Evolutionary conservation across 2,113 vertebrate species (phyloP).

Genomic region (Climacteris rufus): DNA sequence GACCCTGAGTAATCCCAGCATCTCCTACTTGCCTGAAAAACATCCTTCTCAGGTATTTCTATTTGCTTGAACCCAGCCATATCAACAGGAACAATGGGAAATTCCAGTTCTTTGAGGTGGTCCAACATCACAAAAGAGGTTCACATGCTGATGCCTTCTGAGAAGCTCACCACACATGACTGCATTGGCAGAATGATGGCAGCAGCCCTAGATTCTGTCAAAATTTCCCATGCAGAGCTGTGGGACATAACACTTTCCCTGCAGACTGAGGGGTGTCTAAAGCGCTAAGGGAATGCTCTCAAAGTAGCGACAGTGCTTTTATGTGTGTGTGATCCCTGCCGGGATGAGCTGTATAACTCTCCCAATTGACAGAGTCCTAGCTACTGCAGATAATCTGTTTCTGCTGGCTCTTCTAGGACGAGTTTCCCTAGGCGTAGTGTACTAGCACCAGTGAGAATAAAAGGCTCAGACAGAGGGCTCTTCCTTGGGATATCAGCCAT

Average conservation of each 20-base stretch:
- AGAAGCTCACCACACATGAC: neutral
- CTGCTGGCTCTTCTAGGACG: too few relatives aligned
- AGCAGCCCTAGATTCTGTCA: neutral
- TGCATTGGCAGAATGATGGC: neutral
- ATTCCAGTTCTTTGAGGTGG: neutral
- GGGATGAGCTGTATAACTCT: too few relatives aligned
- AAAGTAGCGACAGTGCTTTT: too few relatives aligned
- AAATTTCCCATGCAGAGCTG: neutral
- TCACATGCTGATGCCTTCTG: neutral
- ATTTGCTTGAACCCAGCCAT: neutral
- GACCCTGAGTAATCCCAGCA: neutral
- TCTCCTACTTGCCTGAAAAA: neutral
- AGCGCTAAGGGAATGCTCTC: too few relatives aligned
- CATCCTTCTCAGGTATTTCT: neutral
- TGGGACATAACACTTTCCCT: neutral
- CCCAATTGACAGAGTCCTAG: too few relatives aligned
- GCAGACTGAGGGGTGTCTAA: neutral
- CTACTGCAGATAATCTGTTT: too few relatives aligned
- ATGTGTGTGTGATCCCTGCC: too few relatives aligned
- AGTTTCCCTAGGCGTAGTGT: too few relatives aligned
- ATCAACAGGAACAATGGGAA: neutral
- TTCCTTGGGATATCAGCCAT: too few relatives aligned
- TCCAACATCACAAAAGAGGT: neutral
- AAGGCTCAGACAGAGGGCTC: too few relatives aligned
- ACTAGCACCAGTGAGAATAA: too few relatives aligned